Conservation (phyloP, 1,140 invertebrate species). For the Leptinotarsa defecta region DNA sequence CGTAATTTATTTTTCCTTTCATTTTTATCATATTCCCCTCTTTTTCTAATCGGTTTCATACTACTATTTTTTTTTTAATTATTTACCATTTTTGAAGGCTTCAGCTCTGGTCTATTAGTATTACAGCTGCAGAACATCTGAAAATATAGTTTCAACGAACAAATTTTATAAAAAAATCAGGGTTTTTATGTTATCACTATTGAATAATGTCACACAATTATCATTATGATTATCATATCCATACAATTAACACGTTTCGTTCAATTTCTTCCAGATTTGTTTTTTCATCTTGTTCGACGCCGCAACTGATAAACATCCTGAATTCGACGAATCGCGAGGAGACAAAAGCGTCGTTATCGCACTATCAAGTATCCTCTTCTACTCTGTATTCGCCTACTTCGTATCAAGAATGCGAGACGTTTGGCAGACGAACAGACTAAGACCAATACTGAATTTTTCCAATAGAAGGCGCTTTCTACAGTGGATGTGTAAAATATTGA, state of each 20-base stretch:
- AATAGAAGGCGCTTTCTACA: conserved; percentile 68
- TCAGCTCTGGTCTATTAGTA: no score
- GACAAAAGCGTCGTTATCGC: conserved; percentile 65
- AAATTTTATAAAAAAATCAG: no score
- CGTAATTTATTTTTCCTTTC: no score
- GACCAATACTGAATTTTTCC: conserved; percentile 69
- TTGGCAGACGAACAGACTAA: conserved; percentile 60
- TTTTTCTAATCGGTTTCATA: no score
- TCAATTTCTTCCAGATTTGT: conserved; percentile 46
- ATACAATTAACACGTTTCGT: not conserved
- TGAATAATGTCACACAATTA: no score
- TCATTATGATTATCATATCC: no score
- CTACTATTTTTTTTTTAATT: no score
- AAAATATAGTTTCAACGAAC: no score
- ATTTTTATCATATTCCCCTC: no score
- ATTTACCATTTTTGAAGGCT: no score
- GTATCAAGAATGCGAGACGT: conserved; percentile 68
- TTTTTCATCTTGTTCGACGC: conserved; percentile 50
- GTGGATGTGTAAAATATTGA: conserved; percentile 74
- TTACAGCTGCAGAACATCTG: no score
- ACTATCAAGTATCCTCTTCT: conserved; percentile 77
- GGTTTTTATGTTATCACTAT: no score
- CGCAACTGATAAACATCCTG: conserved; percentile 33
- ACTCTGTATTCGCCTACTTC: conserved; percentile 77
- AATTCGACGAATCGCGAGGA: conserved; percentile 20